Evolutionary conservation across 2,113 vertebrate species (phyloP).

Genomic region (Hirundichthys speculiger): DNA sequence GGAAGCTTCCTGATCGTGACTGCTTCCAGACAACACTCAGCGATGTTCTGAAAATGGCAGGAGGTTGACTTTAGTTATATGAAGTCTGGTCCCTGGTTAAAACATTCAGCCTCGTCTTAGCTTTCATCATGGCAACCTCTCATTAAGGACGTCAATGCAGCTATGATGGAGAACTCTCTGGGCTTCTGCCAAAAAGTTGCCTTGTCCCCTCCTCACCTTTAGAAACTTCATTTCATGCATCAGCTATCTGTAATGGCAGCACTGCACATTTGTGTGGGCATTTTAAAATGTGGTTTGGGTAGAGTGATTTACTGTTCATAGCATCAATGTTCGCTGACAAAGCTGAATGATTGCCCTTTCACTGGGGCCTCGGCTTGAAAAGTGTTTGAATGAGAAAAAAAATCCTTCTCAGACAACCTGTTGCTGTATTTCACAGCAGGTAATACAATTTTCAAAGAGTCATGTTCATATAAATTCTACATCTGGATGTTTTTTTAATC

Average conservation of each 20-base stretch:
- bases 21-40: too few species aligned
- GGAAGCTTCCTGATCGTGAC: too few species aligned
- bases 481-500: neutral
- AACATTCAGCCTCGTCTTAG: too few species aligned
- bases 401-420: neutral
- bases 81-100: too few species aligned
- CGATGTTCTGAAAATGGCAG: neutral
- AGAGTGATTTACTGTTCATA: conserved; percentile 22
- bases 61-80: neutral
- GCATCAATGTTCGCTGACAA: conserved; percentile 26
- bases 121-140: neutral
- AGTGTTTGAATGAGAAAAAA: too few species aligned
- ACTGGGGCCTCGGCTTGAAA: conserved; percentile 1
- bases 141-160: conserved; percentile 3
- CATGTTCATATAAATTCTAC: too few species aligned
- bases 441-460: neutral
- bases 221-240: conserved; percentile 66
- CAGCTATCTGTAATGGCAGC: conserved; percentile 43
- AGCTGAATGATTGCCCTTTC: conserved; percentile 20
- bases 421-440: neutral
- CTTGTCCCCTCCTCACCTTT: conserved; percentile 10
- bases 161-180: conserved; percentile 6
- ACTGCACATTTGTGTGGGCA: conserved; percentile 9
- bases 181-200: conserved; percentile 31
- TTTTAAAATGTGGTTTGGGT: conserved; percentile 23